Conservation (phyloP, 2,888 invertebrate species). For the Odontomyia ornata region DNA sequence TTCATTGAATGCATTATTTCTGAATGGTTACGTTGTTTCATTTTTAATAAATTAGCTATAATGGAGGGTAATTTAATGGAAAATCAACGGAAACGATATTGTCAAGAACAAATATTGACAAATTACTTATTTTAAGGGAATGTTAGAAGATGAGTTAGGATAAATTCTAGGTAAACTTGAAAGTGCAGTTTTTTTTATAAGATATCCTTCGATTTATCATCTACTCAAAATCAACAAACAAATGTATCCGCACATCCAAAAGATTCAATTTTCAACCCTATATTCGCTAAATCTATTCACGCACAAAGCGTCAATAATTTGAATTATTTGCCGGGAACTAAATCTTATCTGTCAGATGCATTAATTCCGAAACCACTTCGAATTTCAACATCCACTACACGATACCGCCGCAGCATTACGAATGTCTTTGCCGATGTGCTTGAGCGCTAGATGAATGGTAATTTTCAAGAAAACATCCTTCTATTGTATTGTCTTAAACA, state of each 20-base stretch:
- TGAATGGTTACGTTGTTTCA: constrained; percentile 6
- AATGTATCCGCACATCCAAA: too few relatives aligned
- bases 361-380: background rate
- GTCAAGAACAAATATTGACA: constrained; percentile 37
- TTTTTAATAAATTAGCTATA: constrained; percentile 28
- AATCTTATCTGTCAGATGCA: constrained; percentile 24
- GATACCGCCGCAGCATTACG: background rate
- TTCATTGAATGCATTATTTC: constrained; percentile 31
- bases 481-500: constrained; percentile 50
- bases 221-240: too few relatives aligned
- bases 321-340: background rate
- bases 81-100: constrained; percentile 39
- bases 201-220: too few relatives aligned
- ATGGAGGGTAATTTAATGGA: constrained; percentile 31
- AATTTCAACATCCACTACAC: too few relatives aligned
- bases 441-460: background rate
- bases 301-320: constrained; percentile 13
- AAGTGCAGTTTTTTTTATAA: too few relatives aligned
- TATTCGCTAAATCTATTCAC: background rate
- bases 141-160: background rate
- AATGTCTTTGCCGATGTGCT: background rate
- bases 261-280: background rate
- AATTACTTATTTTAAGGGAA: background rate
- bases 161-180: too few relatives aligned
- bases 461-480: constrained; percentile 22